A percentile compares a stretch with the other conserved stretches of the same genome.
Conservation (phyloP, 2,888 invertebrate species). For the Pandemis heparana region DNA sequence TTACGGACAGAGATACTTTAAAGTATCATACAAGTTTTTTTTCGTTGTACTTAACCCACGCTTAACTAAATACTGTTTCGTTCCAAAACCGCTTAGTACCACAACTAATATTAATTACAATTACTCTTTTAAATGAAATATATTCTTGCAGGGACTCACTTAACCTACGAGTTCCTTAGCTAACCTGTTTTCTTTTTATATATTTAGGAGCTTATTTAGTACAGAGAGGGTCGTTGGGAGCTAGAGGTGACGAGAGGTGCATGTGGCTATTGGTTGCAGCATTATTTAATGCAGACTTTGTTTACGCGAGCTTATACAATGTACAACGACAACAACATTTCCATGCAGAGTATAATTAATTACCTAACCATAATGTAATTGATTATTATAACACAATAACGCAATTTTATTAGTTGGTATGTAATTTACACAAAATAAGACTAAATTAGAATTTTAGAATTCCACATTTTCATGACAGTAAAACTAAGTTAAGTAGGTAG, state of each 20-base stretch:
- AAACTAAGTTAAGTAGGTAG: background rate
- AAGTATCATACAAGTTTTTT: slow-evolving; percentile 47
- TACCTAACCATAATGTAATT: slow-evolving; percentile 31
- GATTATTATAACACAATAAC: slow-evolving; percentile 34
- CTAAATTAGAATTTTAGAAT: background rate
- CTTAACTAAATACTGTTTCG: slow-evolving; percentile 51
- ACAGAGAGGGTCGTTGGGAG: slow-evolving; percentile 50
- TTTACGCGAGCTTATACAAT: slow-evolving; percentile 35
- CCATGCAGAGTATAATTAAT: slow-evolving; percentile 37
- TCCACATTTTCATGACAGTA: background rate
- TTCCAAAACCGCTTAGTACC: slow-evolving; percentile 48
- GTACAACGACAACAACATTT: slow-evolving; percentile 38
- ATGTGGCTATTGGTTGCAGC: slow-evolving; percentile 30
- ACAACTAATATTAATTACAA: slow-evolving; percentile 48
- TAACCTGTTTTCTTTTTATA: slow-evolving; percentile 73
- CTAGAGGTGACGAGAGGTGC: slow-evolving; percentile 59
- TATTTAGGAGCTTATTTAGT: slow-evolving; percentile 44
- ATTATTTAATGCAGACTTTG: slow-evolving; percentile 15
- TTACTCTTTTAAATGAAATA: slow-evolving; percentile 77
- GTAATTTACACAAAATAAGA: background rate
- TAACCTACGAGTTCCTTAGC: slow-evolving; percentile 66
- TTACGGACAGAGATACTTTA: slow-evolving; percentile 25
- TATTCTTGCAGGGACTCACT: slow-evolving; percentile 72
- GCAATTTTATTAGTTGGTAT: background rate
- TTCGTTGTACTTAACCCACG: slow-evolving; percentile 80